Conservation (phyloP, 2,113 vertebrate genomes). For the Pungitius pungitius region DNA sequence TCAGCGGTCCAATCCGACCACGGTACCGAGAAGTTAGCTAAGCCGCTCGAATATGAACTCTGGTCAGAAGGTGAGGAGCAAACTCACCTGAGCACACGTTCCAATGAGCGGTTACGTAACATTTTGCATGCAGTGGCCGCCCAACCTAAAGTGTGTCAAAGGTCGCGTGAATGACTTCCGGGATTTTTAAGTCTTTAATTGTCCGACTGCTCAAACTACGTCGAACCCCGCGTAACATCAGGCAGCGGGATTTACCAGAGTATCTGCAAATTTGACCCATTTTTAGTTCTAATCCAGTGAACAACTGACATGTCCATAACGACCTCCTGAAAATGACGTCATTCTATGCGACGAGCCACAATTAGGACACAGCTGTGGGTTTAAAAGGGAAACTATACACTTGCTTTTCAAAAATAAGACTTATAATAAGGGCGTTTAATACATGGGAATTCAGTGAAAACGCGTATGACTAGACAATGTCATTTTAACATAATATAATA, state of each 20-base stretch:
- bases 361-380: background rate
- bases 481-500: too few species aligned
- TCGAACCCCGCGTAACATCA: background rate
- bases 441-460: too few species aligned
- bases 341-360: background rate
- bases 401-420: background rate
- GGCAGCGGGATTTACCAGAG: background rate
- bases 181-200: background rate
- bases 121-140: too few species aligned
- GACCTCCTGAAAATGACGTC: background rate
- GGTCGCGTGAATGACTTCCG: background rate
- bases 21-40: too few species aligned
- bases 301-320: background rate
- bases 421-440: background rate
- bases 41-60: too few species aligned
- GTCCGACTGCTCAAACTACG: background rate
- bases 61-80: too few species aligned
- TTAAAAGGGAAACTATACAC: background rate
- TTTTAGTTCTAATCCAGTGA: background rate
- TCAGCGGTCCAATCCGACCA: too few species aligned
- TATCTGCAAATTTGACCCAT: background rate
- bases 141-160: background rate
- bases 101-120: too few species aligned
- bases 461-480: too few species aligned
- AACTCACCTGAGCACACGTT: background rate